Evolutionary conservation across 2,797 vertebrate species (phyloP).

Genomic region (Pitangus sulphuratus): DNA sequence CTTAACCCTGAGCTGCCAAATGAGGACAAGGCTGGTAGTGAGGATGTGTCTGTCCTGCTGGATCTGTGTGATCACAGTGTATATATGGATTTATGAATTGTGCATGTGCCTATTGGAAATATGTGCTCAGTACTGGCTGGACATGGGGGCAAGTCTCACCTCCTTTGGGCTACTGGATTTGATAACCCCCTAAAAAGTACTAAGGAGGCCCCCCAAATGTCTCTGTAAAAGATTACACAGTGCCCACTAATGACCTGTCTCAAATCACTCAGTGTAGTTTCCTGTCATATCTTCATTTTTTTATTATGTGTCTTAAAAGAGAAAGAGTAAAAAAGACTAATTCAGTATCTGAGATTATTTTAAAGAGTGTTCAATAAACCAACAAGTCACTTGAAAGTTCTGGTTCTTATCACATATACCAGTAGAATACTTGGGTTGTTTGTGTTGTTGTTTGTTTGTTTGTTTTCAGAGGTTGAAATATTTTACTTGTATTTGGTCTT

Average conservation of each 20-base stretch:
- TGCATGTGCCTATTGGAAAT: neutral
- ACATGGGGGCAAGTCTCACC: neutral
- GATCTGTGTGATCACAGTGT: neutral
- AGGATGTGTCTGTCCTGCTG: neutral
- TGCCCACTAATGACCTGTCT: neutral
- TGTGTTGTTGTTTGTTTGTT: neutral
- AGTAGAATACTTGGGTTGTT: neutral
- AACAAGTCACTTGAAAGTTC: neutral
- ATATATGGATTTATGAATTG: neutral
- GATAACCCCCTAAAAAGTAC: fast-evolving
- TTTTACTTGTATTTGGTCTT: neutral
- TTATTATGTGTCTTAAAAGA: neutral
- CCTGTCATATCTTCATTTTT: neutral
- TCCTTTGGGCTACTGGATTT: neutral
- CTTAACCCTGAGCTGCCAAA: neutral
- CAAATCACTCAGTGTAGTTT: neutral
- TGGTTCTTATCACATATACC: neutral
- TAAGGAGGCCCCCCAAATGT: fast-evolving
- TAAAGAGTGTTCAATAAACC: neutral
- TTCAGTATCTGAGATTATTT: neutral
- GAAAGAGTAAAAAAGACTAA: neutral
- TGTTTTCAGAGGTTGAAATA: neutral
- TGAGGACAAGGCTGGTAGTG: neutral
- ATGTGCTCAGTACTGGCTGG: neutral
- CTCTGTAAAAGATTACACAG: neutral